These are phyloP conservation scores for Caerostris darwini DNA, from an alignment of 1,140 invertebrate species.

Conservation along the genomic window DNA sequence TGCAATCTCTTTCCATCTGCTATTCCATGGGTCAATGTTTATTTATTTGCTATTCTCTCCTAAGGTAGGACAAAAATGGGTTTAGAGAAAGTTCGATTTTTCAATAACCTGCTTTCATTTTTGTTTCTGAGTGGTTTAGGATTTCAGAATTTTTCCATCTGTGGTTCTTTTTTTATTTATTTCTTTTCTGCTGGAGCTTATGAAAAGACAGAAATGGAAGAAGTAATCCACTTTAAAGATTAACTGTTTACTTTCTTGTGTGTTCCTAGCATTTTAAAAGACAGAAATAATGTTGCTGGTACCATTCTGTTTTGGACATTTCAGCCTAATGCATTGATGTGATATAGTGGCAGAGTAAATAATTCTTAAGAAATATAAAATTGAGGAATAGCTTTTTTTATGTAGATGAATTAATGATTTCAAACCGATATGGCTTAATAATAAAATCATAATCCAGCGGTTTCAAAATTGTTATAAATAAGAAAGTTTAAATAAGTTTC, in stretches of 20 bases:
- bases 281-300: not conserved
- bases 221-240: constrained; percentile 34
- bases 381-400: no score
- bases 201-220: not conserved
- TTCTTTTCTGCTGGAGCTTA: not conserved
- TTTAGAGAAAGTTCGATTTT: constrained; percentile 38
- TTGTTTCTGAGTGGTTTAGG: not conserved
- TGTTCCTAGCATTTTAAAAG: not conserved
- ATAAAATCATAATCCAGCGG: no score
- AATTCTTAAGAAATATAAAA: no score
- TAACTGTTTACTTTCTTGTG: constrained; percentile 32
- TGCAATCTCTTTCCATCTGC: not conserved
- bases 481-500: no score
- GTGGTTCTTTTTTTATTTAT: not conserved
- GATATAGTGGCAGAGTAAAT: no score
- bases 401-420: no score
- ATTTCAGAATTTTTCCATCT: constrained; percentile 24
- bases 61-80: not conserved
- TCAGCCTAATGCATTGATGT: no score
- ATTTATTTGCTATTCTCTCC: constrained; percentile 18
- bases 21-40: not conserved
- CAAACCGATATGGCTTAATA: no score
- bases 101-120: constrained; percentile 3
- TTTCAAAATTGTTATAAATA: no score
- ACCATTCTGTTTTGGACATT: no score